phyloP scores from a whole-genome alignment of 2,797 vertebrate species.

The Enteromius paludinosus region DNA sequence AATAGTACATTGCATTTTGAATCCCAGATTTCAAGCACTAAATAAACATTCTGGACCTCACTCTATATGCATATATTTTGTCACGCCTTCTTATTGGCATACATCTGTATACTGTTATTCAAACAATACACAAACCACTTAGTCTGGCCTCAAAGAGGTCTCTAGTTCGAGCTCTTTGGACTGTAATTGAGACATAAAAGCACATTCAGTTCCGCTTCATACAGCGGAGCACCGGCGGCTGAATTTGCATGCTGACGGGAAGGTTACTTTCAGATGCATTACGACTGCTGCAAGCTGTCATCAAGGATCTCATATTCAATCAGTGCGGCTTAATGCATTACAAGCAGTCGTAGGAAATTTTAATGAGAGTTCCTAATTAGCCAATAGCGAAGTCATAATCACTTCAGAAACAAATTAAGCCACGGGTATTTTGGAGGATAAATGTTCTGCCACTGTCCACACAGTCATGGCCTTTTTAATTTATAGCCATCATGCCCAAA shows the following conservation, averaged over 20 bases:
- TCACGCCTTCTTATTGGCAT: conserved; percentile 29
- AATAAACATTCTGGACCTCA: conserved; percentile 30
- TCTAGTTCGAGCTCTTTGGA: conserved; percentile 3
- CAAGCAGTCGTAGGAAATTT: conserved; percentile 81
- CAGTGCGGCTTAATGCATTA: conserved; percentile 80
- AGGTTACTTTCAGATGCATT: conserved; percentile 61
- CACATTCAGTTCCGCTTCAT: conserved; percentile 49
- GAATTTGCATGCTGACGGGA: conserved; percentile 61
- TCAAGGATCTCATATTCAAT: conserved; percentile 77
- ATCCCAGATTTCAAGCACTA: not conserved
- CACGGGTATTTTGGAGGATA: conserved; percentile 74
- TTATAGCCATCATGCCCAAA: conserved; percentile 61
- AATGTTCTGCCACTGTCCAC: conserved; percentile 70
- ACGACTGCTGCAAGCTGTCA: conserved; percentile 60
- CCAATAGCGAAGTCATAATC: conserved; percentile 80
- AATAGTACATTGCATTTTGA: not conserved
- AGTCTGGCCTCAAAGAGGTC: conserved; percentile 23
- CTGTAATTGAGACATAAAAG: conserved; percentile 58
- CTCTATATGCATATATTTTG: conserved; percentile 24
- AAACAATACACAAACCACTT: conserved; percentile 32
- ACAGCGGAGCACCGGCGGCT: conserved; percentile 50
- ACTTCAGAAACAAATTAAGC: conserved; percentile 82
- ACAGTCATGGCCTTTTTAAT: conserved; percentile 55
- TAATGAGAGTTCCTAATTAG: conserved; percentile 83
- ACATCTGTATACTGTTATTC: conserved; percentile 41